Conservation (phyloP, 2,797 vertebrate species). For the Linurgus olivaceus region DNA sequence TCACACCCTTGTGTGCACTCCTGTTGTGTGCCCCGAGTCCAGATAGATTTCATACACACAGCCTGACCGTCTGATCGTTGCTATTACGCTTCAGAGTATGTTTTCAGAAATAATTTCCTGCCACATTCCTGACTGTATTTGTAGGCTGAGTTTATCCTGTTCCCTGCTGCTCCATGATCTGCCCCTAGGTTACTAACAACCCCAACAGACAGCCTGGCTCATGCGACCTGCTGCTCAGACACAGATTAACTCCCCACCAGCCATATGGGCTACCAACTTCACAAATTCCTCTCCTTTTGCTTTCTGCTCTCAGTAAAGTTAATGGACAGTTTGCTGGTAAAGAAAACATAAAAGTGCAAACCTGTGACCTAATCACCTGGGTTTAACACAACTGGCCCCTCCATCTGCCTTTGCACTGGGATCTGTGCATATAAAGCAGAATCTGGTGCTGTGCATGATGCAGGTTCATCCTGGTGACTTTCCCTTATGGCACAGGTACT, state of each 20-base stretch:
- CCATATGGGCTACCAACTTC: conserved; percentile 81
- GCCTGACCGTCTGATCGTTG: conserved; percentile 63
- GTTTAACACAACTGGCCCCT: conserved; percentile 53
- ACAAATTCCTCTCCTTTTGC: conserved; percentile 81
- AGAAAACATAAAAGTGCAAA: conserved; percentile 10
- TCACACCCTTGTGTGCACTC: neutral
- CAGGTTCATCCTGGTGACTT: neutral
- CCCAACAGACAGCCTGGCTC: conserved; percentile 80
- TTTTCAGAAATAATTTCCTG: conserved; percentile 82
- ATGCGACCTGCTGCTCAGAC: conserved; percentile 77
- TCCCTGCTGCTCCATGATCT: conserved; percentile 82
- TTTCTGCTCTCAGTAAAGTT: conserved; percentile 70
- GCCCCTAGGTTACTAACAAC: conserved; percentile 80
- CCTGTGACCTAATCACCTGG: conserved; percentile 71
- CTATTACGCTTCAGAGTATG: conserved; percentile 72
- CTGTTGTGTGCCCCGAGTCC: neutral
- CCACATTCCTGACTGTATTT: conserved; percentile 83
- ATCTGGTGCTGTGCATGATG: neutral
- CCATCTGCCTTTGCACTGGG: conserved; percentile 69
- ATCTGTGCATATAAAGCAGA: conserved; percentile 30
- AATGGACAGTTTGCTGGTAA: conserved; percentile 70
- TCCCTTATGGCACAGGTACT: neutral
- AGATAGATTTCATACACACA: conserved; percentile 50
- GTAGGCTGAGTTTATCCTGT: conserved; percentile 76
- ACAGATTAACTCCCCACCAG: conserved; percentile 79